These are phyloP conservation scores for Lasioglossum leucozonium DNA, from an alignment of 2,888 invertebrate species.

Conservation along the genomic window DNA sequence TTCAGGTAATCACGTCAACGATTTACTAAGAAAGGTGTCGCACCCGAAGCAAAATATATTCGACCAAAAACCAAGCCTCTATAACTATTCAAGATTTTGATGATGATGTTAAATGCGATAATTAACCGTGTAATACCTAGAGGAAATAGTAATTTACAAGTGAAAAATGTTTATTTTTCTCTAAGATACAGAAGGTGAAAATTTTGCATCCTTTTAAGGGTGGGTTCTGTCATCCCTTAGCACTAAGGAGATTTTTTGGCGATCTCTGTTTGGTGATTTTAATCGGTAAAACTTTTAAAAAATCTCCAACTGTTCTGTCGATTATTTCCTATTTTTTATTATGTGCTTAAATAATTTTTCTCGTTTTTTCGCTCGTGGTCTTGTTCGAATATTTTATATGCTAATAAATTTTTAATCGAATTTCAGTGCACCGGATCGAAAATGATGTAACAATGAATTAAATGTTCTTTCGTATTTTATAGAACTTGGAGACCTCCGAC, in stretches of 20 bases:
- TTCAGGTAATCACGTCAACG: conserved; percentile 63
- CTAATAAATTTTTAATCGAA: neutral
- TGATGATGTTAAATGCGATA: neutral
- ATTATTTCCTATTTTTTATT: neutral
- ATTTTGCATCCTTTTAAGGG: neutral
- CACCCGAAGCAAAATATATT: neutral
- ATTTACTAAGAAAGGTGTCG: conserved; percentile 63
- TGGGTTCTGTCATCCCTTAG: neutral
- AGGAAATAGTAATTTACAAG: neutral
- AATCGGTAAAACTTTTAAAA: neutral
- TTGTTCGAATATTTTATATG: neutral
- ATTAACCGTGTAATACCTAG: neutral
- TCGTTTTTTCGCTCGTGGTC: neutral
- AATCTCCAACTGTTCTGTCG: neutral
- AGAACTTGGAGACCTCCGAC: conserved; percentile 89
- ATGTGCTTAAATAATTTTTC: neutral
- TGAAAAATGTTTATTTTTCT: neutral
- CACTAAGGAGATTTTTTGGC: neutral
- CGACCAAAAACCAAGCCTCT: neutral
- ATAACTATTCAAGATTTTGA: neutral
- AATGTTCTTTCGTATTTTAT: conserved; percentile 38
- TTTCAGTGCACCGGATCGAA: neutral
- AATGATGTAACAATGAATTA: neutral
- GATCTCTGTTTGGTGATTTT: neutral
- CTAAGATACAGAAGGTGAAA: neutral